Percentiles rank a stretch among this genome's conserved stretches.
These are phyloP conservation scores for Cephalophus harveyi DNA, from an alignment of 2,113 vertebrate genomes.

Conservation along the genomic window DNA sequence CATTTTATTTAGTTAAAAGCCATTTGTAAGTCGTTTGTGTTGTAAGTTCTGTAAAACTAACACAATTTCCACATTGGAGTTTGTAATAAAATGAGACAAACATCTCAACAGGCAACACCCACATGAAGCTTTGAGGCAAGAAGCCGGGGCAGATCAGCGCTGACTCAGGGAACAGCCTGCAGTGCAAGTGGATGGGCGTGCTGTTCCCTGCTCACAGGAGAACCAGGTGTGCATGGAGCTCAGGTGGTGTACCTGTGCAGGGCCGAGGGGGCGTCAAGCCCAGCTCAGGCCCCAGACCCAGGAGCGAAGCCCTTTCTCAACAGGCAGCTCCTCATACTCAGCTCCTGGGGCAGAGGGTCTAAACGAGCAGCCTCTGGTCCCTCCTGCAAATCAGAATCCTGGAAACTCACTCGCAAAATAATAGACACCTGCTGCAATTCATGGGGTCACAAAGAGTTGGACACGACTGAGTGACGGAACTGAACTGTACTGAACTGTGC, in stretches of 20 bases:
- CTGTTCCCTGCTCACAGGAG: not conserved
- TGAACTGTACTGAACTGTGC: too few species aligned
- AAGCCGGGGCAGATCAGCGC: accelerated
- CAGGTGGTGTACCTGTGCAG: accelerated
- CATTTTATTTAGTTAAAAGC: not conserved
- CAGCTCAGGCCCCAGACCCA: accelerated
- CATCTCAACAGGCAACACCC: accelerated
- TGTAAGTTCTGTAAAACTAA: not conserved
- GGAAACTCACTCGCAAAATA: accelerated
- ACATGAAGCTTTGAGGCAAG: accelerated
- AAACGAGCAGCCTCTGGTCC: accelerated
- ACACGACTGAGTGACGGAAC: too few species aligned
- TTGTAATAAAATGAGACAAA: accelerated
- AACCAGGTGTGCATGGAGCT: accelerated
- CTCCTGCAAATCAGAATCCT: not conserved
- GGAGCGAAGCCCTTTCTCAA: not conserved
- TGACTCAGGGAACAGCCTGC: not conserved
- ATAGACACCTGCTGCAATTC: too few species aligned
- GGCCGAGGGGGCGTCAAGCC: accelerated
- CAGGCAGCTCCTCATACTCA: not conserved
- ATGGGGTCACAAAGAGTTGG: too few species aligned
- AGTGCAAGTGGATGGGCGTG: accelerated
- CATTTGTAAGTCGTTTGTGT: not conserved
- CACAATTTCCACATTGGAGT: not conserved
- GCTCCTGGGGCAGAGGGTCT: not conserved